phyloP scores from a whole-genome alignment of 35 echinoderm and acorn worm species.

The Lytechinus variegatus region DNA sequence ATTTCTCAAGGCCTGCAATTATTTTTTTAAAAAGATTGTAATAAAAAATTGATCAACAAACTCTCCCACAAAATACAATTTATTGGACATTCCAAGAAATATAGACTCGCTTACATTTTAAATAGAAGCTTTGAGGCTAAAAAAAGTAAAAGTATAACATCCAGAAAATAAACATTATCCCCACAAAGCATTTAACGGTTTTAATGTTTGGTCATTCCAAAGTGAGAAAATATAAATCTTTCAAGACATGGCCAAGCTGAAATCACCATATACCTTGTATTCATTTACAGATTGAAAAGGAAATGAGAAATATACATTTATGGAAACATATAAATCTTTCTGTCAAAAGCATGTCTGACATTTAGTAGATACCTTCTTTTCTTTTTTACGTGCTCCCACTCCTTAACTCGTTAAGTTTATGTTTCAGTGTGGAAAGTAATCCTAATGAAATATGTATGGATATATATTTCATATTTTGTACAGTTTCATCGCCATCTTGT shows the following conservation, averaged over 20 bases:
- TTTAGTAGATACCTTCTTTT: neutral
- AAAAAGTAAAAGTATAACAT: no score
- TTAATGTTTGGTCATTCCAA: neutral
- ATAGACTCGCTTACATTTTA: no score
- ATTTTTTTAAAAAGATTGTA: no score
- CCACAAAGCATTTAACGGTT: neutral
- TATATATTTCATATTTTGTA: neutral
- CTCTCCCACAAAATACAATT: no score
- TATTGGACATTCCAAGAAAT: no score
- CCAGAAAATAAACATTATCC: neutral
- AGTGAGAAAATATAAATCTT: conserved; percentile 13
- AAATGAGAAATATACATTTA: neutral
- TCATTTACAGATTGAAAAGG: neutral
- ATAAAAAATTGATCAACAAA: no score
- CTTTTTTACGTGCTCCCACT: neutral
- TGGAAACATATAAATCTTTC: neutral
- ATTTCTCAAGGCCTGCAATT: no score
- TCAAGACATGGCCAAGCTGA: neutral
- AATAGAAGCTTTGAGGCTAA: no score
- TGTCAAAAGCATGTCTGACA: neutral
- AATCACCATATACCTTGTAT: neutral
- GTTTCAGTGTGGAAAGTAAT: neutral
- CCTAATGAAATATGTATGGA: neutral
- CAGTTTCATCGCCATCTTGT: neutral
- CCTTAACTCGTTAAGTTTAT: neutral